phyloP scores from a whole-genome alignment of 2,113 vertebrate genomes.

The Cercopithecus mona region DNA sequence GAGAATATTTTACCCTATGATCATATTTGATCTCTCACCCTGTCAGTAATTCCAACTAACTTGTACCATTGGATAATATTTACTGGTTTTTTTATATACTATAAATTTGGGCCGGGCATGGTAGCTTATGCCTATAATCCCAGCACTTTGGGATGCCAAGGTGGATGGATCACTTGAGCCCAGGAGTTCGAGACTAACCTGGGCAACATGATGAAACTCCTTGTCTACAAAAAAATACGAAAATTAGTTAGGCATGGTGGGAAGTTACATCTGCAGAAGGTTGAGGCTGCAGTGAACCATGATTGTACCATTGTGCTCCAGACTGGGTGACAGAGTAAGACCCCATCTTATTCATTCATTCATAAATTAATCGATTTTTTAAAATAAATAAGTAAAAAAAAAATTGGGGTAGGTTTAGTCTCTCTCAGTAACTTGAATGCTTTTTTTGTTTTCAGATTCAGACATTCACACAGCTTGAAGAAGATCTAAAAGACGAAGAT shows the following conservation, averaged over 20 bases:
- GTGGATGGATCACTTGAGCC: neutral
- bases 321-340: neutral
- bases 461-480: conserved; percentile 92
- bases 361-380: too few relatives aligned
- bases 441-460: conserved; percentile 88
- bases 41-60: neutral
- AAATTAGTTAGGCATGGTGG: neutral
- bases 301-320: neutral
- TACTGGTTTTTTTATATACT: neutral
- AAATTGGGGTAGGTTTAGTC: neutral
- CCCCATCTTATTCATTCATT: neutral
- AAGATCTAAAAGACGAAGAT: conserved; percentile 89
- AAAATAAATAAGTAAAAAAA: neutral
- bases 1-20: neutral
- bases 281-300: neutral
- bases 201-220: neutral
- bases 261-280: neutral
- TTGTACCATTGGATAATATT: neutral
- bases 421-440: neutral
- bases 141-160: neutral
- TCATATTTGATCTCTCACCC: neutral
- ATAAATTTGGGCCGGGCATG: fast-evolving
- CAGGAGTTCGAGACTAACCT: neutral
- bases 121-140: neutral
- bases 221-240: neutral